phyloP scores from a whole-genome alignment of 2,888 invertebrate species.

The Spatulosminthurus flaviceps region DNA sequence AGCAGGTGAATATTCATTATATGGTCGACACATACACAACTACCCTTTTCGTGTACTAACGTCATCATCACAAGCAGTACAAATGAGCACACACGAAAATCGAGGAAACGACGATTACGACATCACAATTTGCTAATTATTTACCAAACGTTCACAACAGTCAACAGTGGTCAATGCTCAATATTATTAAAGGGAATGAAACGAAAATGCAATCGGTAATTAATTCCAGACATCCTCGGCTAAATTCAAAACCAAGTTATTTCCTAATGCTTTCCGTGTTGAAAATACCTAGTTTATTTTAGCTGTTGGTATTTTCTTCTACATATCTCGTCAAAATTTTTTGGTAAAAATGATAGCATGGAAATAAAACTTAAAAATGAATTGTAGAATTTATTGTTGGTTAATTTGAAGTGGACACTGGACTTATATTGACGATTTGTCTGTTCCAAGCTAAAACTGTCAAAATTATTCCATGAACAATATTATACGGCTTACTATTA shows the following conservation, averaged over 20 bases:
- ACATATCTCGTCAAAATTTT: no score
- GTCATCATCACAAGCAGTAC: slow-evolving; percentile 21
- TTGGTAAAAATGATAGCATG: no score
- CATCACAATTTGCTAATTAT: neutral
- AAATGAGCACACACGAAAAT: neutral
- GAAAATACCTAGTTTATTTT: no score
- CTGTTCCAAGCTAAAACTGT: neutral
- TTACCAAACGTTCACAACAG: neutral
- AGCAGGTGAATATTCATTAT: neutral
- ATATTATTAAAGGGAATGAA: slow-evolving; percentile 2
- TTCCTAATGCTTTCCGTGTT: no score
- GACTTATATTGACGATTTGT: neutral
- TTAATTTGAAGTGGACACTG: no score
- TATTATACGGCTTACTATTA: neutral
- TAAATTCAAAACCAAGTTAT: no score
- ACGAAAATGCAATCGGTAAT: no score
- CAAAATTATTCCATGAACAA: neutral
- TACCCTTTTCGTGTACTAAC: neutral
- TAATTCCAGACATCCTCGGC: no score
- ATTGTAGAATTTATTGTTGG: no score
- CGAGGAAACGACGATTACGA: neutral
- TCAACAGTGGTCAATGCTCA: neutral
- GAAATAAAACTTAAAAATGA: no score
- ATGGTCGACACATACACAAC: slow-evolving; percentile 7
- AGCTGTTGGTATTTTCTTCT: no score